Conservation (phyloP, 2,888 invertebrate genomes). For the Pollenia labialis region DNA sequence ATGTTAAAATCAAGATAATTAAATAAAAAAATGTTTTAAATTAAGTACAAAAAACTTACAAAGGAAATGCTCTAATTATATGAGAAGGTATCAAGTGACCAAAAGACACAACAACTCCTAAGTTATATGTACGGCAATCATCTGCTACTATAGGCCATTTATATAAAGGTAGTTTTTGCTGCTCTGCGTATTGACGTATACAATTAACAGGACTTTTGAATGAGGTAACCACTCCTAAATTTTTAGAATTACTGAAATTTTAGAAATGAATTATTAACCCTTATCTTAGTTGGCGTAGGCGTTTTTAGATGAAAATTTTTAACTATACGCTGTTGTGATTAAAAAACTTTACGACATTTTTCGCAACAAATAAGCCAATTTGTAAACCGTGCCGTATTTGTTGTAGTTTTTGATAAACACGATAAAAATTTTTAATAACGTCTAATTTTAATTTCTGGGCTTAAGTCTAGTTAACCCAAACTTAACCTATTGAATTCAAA, state of each 20-base stretch:
- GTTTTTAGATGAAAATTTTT: too few species aligned
- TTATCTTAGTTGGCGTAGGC: too few species aligned
- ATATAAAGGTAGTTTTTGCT: conserved; percentile 86
- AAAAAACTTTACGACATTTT: too few species aligned
- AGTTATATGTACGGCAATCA: conserved; percentile 86
- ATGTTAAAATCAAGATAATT: not conserved
- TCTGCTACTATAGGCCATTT: conserved; percentile 87
- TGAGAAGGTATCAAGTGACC: conserved; percentile 93
- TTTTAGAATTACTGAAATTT: not conserved
- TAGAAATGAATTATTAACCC: not conserved
- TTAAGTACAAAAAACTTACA: conserved; percentile 86
- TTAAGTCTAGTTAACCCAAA: too few species aligned
- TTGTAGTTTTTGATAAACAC: too few species aligned
- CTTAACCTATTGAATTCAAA: too few species aligned
- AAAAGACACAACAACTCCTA: conserved; percentile 97
- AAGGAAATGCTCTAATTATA: conserved; percentile 90
- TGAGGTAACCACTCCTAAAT: conserved; percentile 89
- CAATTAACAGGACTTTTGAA: conserved; percentile 87
- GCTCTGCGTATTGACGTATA: conserved; percentile 88
- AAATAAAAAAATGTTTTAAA: not conserved
- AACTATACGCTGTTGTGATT: too few species aligned
- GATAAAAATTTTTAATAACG: too few species aligned
- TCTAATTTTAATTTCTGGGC: too few species aligned
- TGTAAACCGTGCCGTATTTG: too few species aligned
- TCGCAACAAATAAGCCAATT: too few species aligned